These are phyloP conservation scores for Antechinus flavipes DNA, from an alignment of 2,113 vertebrate genomes.

Conservation along the genomic window DNA sequence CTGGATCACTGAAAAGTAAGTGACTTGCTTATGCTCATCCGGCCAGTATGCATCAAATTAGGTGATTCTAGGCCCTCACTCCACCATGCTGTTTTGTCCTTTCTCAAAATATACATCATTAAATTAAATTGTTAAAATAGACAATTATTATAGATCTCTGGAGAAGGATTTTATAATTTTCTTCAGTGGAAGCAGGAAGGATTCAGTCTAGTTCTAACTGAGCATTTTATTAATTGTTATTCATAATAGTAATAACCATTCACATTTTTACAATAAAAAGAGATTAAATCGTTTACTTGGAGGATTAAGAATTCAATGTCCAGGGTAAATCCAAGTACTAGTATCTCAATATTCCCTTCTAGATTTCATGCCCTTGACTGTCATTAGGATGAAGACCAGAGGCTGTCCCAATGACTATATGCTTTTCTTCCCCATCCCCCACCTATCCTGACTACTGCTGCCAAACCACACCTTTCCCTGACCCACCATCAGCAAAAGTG, in stretches of 20 bases:
- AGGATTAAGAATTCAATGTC: not conserved
- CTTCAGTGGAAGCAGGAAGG: constrained; percentile 19
- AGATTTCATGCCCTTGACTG: not conserved
- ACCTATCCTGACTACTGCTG: not conserved
- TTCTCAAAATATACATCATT: not conserved
- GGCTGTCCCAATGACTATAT: not conserved
- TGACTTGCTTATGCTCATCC: not conserved
- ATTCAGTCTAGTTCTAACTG: not conserved
- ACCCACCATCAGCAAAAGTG: not conserved
- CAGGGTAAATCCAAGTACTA: not conserved
- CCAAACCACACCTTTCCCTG: not conserved
- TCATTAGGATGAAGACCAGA: not conserved
- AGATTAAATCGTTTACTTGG: not conserved
- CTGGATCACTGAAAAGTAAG: not conserved
- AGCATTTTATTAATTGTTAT: not conserved
- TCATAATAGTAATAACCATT: not conserved
- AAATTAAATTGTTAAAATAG: not conserved
- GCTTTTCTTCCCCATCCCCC: too few relatives aligned
- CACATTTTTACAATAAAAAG: not conserved
- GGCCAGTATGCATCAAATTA: not conserved
- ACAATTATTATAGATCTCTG: not conserved
- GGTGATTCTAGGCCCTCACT: not conserved
- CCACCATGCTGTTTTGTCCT: not conserved
- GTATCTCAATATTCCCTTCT: not conserved
- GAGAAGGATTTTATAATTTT: not conserved